These are phyloP conservation scores for Rhopalosiphum nymphaeae DNA, from an alignment of 2,888 invertebrate species.

Conservation along the genomic window DNA sequence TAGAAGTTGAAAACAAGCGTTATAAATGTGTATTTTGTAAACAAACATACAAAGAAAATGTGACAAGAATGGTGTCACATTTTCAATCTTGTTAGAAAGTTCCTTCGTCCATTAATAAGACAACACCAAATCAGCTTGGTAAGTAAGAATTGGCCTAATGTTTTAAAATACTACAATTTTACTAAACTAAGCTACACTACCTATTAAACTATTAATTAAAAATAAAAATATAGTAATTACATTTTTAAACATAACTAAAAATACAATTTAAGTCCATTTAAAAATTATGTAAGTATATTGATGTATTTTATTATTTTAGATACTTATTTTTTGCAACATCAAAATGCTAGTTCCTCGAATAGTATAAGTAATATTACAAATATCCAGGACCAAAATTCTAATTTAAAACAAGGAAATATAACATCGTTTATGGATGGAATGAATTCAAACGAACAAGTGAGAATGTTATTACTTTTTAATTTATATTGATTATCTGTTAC, in stretches of 20 bases:
- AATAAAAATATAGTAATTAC: not conserved
- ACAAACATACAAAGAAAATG: not conserved
- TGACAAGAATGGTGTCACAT: not conserved
- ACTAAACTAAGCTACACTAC: not conserved
- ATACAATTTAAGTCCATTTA: not conserved
- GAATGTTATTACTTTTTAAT: not conserved
- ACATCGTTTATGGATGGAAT: not conserved
- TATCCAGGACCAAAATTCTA: not conserved
- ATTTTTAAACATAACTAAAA: not conserved
- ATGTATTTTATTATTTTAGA: no score
- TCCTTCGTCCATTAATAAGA: not conserved
- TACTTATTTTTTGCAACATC: no score
- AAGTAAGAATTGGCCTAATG: not conserved
- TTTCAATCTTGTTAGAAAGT: not conserved
- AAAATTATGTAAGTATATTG: no score
- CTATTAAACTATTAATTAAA: not conserved
- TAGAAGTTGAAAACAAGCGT: not conserved
- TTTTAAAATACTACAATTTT: no score
- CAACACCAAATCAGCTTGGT: not conserved
- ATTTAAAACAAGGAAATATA: not conserved
- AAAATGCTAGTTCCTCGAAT: no score
- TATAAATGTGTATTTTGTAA: not conserved
- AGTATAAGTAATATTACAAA: no score
- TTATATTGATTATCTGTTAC: not conserved
- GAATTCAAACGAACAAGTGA: not conserved